A percentile compares a stretch with the other conserved stretches of the same genome.
Conservation (phyloP, 2,888 invertebrate genomes). For the Rhagophthalmus giganteus region DNA sequence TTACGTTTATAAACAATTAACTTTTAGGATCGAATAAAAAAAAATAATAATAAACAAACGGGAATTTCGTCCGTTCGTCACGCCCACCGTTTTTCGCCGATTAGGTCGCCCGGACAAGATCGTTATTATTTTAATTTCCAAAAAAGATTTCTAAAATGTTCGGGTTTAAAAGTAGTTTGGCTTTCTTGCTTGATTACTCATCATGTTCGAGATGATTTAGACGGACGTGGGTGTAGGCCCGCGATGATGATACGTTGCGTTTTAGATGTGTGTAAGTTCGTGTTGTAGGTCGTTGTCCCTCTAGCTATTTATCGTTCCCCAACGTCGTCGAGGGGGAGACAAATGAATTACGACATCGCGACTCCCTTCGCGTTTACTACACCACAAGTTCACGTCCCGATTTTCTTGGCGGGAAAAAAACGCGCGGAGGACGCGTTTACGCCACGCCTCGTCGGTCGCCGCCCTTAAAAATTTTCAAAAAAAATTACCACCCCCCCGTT, state of each 20-base stretch:
- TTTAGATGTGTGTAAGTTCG: slow-evolving; percentile 20
- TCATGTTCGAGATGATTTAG: slow-evolving; percentile 19
- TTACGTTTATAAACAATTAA: slow-evolving; percentile 5
- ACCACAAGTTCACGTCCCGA: neutral
- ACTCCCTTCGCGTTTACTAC: slow-evolving; percentile 1
- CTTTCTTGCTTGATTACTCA: slow-evolving; percentile 23
- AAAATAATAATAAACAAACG: too few relatives aligned
- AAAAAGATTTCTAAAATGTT: slow-evolving; percentile 2
- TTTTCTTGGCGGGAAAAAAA: neutral
- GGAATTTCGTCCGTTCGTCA: slow-evolving; percentile 5
- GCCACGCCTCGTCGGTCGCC: too few relatives aligned
- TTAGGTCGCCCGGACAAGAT: neutral
- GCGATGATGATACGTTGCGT: slow-evolving; percentile 17
- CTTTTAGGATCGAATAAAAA: too few relatives aligned
- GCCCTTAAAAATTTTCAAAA: too few relatives aligned
- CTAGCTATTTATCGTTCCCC: slow-evolving; percentile 15
- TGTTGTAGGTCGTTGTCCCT: slow-evolving; percentile 27
- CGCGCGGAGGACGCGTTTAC: neutral
- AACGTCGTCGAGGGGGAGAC: slow-evolving; percentile 7
- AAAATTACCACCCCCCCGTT: too few relatives aligned
- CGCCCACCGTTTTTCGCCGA: slow-evolving; percentile 4
- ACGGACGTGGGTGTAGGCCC: slow-evolving; percentile 21
- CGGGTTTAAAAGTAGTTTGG: slow-evolving; percentile 19
- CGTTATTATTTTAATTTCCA: neutral
- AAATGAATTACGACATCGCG: slow-evolving; percentile 12